Base-by-base conservation (phyloP, 2,888 invertebrate genomes). In the Lymantria monacha region DNA sequence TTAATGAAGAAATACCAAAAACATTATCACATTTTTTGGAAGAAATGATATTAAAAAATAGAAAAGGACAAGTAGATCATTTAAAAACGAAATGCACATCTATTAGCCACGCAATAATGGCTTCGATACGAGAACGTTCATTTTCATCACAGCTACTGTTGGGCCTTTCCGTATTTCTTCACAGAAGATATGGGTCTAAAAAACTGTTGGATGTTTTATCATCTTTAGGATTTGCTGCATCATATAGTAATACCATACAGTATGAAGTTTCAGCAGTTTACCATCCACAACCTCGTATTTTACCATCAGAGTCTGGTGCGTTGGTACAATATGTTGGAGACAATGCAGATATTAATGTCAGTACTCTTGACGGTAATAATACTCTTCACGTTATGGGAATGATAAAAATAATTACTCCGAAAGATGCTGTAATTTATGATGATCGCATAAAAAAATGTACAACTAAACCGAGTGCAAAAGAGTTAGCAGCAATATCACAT, bases 381-480 rank as follows among this genome's bases (percentile, higher is more conserved):
- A 62, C 58, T 42, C 54, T 62, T 46, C 57, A 62, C 46, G 48
- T 46, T 9, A 61, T 61, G 61, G 63, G 59, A 15, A 59, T 57
- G 10, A 57, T 63, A 41, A 47, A 55, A 48, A 53, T 49, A 31
- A 45, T 58, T 37, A 57, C 53, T 42, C 55, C 56, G 31, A 45
- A 48, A 8, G 37, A 54, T 30, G 42, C 38, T 50, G 48, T 55
- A 33, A n/a, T 44, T 30, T 11, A 7, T 38, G 38, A 41, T 38
- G 33, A 15, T 12, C 33, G 30, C 12, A 38, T 49, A 30, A 30
- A 44, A 14, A 30, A 44, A 40, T n/a, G 46, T 11, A 41, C 46
- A 43, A 53, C 30, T 46, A 50, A 42, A 48, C 46, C 49, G 38
- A 38, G 38, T 38, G 46, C 44, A 51, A 49, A 44, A 48, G 48